phyloP scores from a whole-genome alignment of 2,888 invertebrate genomes.

The Drosophila rubida region DNA sequence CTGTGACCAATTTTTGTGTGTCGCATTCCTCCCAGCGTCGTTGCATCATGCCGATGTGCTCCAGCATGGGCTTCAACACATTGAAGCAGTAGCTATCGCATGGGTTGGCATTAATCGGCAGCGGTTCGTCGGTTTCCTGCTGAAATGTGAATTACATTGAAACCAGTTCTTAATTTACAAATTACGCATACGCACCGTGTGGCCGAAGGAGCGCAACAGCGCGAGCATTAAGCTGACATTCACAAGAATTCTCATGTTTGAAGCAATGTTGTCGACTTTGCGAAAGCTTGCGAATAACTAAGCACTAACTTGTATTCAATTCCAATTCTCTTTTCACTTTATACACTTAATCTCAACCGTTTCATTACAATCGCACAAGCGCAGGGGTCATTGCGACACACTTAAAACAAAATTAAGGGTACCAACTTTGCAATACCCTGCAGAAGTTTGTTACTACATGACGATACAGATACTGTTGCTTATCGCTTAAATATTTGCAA shows the following conservation, averaged over 20 bases:
- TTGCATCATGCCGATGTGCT: slow-evolving; percentile 9
- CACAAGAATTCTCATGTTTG: slow-evolving; percentile 1
- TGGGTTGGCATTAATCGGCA: background rate
- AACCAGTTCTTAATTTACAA: background rate
- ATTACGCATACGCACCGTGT: slow-evolving; percentile 1
- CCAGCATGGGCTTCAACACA: slow-evolving; percentile 27
- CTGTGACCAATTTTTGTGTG: background rate
- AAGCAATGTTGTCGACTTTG: background rate
- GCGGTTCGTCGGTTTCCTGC: background rate
- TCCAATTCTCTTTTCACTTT: too few species aligned
- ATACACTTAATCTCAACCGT: too few species aligned
- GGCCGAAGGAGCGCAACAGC: background rate
- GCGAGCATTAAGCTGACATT: background rate
- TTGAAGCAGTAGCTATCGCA: slow-evolving; percentile 27
- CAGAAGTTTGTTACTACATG: background rate
- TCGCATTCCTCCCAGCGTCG: slow-evolving; percentile 18
- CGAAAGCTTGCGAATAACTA: background rate
- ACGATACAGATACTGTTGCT: background rate
- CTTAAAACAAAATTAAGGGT: background rate
- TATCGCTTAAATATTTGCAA: too few species aligned
- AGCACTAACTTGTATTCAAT: background rate
- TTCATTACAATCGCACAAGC: too few species aligned
- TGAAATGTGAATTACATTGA: background rate
- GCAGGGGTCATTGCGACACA: background rate
- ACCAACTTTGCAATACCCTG: background rate